Conservation (phyloP, 2,113 vertebrate genomes). For the Peromyscus californicus region DNA sequence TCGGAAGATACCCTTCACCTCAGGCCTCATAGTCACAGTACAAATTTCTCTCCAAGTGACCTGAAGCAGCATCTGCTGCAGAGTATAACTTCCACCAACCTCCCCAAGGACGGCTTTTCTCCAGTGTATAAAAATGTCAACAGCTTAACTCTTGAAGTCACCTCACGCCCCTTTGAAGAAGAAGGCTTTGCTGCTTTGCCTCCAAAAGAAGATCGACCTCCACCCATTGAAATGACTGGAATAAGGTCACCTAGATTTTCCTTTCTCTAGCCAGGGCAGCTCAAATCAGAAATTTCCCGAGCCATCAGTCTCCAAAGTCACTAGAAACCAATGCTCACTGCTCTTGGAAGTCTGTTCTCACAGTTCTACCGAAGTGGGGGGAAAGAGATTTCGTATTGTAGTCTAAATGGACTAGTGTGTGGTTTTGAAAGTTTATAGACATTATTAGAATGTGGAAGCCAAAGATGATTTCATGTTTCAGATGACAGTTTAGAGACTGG, state of each 20-base stretch:
- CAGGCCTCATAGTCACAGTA: neutral
- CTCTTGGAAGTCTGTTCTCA: neutral
- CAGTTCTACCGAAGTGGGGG: neutral
- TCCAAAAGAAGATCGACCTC: conserved; percentile 44
- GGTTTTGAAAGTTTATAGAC: conserved; percentile 20
- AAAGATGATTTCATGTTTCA: conserved; percentile 60
- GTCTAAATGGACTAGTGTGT: neutral
- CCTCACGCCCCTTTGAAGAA: neutral
- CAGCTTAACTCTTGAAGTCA: neutral
- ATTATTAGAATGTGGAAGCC: conserved; percentile 37
- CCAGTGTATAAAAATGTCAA: neutral
- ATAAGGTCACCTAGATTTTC: conserved; percentile 64
- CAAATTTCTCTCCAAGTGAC: neutral
- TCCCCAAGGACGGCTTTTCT: neutral
- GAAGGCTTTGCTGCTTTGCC: neutral
- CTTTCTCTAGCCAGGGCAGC: neutral
- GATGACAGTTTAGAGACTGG: neutral
- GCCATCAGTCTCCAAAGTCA: neutral
- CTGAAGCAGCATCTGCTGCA: neutral
- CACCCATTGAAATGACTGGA: conserved; percentile 23
- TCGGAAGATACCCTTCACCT: neutral
- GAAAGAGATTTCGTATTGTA: neutral
- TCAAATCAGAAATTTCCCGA: conserved; percentile 15
- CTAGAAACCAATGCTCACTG: neutral
- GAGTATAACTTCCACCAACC: neutral